Evolutionary conservation across 2,113 vertebrate genomes (phyloP).

Genomic region (Datnioides undecimradiatus): DNA sequence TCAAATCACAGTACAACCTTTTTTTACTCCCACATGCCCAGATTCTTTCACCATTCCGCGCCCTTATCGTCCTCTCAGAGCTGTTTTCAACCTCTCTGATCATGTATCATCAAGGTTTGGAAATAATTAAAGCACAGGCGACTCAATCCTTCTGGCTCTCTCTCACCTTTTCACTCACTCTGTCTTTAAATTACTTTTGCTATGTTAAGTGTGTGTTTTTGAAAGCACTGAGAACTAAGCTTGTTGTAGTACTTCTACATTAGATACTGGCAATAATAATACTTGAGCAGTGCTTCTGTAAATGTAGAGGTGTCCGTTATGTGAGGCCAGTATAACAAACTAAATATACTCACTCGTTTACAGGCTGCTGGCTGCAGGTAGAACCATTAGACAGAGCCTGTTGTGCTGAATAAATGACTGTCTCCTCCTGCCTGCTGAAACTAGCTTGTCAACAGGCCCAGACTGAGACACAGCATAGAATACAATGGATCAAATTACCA

Average conservation of each 20-base stretch:
- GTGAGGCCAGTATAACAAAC: conserved; percentile 28
- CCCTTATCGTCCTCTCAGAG: conserved; percentile 2
- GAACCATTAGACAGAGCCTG: conserved; percentile 34
- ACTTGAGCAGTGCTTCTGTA: not conserved
- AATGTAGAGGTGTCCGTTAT: not conserved
- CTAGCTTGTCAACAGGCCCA: conserved; percentile 39
- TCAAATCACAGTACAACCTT: not conserved
- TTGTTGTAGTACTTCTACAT: not conserved
- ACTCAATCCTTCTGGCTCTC: not conserved
- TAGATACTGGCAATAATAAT: conserved; percentile 4
- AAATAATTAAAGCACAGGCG: not conserved
- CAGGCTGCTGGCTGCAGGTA: conserved; percentile 49
- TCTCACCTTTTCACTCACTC: not conserved
- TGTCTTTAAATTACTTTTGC: not conserved
- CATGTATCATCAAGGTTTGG: not conserved
- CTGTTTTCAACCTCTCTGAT: conserved; percentile 10
- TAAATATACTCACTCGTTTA: conserved; percentile 1
- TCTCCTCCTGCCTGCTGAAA: conserved; percentile 18
- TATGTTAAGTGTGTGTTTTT: not conserved
- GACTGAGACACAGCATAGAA: conserved; percentile 47
- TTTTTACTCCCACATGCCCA: not conserved
- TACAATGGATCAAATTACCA: conserved; percentile 66
- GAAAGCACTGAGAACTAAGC: not conserved
- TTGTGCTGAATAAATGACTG: conserved; percentile 54
- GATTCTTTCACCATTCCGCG: not conserved